Percentiles rank a stretch among this genome's conserved stretches.
phyloP scores from a whole-genome alignment of 2,797 vertebrate genomes.

The Eremophila alpestris region DNA sequence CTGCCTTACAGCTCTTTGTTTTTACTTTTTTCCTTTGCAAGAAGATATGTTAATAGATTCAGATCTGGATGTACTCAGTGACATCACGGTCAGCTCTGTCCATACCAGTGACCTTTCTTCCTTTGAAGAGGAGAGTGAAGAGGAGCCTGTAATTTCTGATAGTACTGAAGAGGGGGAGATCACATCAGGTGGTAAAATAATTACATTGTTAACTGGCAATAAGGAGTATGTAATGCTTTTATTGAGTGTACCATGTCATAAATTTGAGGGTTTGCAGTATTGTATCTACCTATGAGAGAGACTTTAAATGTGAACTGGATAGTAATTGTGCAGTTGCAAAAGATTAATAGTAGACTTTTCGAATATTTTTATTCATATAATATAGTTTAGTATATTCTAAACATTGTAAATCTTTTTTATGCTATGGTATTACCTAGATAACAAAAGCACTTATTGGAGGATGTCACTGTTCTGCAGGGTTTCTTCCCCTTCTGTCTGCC shows the following conservation, averaged over 20 bases:
- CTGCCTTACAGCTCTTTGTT: neutral
- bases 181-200: conserved; percentile 82
- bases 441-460: neutral
- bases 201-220: neutral
- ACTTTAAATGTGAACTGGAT: neutral
- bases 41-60: conserved; percentile 90
- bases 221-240: neutral
- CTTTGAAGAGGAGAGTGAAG: conserved; percentile 92
- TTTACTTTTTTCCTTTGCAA: conserved; percentile 51
- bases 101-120: conserved; percentile 98
- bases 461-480: rapidly evolving
- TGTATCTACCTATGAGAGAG: neutral
- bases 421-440: neutral
- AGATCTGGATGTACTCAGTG: conserved; percentile 93
- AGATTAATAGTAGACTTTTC: neutral
- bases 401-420: neutral
- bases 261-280: neutral
- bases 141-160: conserved; percentile 84
- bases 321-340: neutral
- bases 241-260: neutral
- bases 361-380: neutral
- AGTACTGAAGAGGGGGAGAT: conserved; percentile 95
- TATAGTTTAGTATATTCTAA: neutral
- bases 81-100: conserved; percentile 98
- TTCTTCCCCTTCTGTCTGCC: neutral